phyloP scores from a whole-genome alignment of 2,888 invertebrate genomes.

The Drosophila antonietae region DNA sequence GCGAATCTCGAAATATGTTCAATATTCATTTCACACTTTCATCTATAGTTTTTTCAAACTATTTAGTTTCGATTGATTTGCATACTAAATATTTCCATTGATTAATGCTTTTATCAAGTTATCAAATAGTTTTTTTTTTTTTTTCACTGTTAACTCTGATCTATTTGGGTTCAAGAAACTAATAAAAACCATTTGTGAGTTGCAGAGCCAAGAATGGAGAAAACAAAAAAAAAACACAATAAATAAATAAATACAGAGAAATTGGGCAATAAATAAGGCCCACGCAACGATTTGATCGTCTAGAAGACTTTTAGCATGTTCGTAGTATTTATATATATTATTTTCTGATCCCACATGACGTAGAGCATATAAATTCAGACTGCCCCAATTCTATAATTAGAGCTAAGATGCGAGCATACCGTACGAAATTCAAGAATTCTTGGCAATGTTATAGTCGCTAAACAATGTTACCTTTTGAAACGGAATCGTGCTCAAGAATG shows the following conservation, averaged over 20 bases:
- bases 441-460: neutral
- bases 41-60: neutral
- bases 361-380: conserved; percentile 31
- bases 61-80: conserved; percentile 1
- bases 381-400: conserved; percentile 21
- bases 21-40: conserved; percentile 9
- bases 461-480: neutral
- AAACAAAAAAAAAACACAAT: neutral
- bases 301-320: conserved; percentile 21
- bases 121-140: neutral
- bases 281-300: conserved; percentile 26
- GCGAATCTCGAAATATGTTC: neutral
- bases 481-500: neutral
- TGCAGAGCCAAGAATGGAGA: neutral
- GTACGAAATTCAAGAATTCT: conserved; percentile 9
- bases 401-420: neutral
- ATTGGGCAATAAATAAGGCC: conserved; percentile 30
- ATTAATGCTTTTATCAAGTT: too few species aligned
- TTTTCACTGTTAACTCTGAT: neutral
- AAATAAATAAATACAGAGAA: conserved; percentile 11
- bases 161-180: conserved; percentile 16
- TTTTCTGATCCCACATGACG: conserved; percentile 22
- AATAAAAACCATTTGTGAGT: conserved; percentile 14
- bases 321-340: neutral
- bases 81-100: too few species aligned